Evolutionary conservation across 2,888 invertebrate genomes (phyloP).

Genomic region (Pandemis cinnamomeana): DNA sequence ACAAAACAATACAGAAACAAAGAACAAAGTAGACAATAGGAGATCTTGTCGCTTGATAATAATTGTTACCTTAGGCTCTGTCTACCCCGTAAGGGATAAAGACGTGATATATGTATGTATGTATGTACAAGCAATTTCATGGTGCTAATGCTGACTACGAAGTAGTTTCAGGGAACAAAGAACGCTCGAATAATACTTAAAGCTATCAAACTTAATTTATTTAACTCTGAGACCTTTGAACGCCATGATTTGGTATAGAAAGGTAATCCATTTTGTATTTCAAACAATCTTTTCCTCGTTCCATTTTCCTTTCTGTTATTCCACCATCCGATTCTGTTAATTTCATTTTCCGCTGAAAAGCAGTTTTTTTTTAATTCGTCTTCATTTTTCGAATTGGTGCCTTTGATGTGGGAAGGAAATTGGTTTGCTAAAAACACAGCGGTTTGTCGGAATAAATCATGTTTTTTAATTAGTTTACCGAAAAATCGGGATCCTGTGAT

Average conservation of each 20-base stretch:
- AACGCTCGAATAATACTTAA: constrained; percentile 1
- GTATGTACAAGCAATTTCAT: neutral
- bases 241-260: constrained; percentile 30
- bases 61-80: too few relatives aligned
- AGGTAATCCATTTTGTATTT: constrained; percentile 40
- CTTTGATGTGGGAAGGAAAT: constrained; percentile 32
- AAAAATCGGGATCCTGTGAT: neutral
- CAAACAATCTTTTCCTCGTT: constrained; percentile 37
- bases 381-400: constrained; percentile 10
- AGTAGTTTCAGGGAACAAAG: neutral
- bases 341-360: constrained; percentile 34
- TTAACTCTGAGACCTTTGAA: constrained; percentile 16
- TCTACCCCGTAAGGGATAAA: too few relatives aligned
- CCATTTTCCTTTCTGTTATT: constrained; percentile 38
- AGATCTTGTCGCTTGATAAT: too few relatives aligned
- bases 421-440: constrained; percentile 21
- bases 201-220: constrained; percentile 31
- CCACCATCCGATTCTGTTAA: constrained; percentile 33
- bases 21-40: too few relatives aligned
- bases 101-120: too few relatives aligned
- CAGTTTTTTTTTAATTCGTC: constrained; percentile 32
- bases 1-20: too few relatives aligned
- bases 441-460: constrained; percentile 1
- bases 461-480: constrained; percentile 2
- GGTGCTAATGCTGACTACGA: neutral